A percentile compares a stretch with the other conserved stretches of the same genome.
Conservation (phyloP, 2,797 vertebrate species). For the Pseudochaenichthys georgianus region DNA sequence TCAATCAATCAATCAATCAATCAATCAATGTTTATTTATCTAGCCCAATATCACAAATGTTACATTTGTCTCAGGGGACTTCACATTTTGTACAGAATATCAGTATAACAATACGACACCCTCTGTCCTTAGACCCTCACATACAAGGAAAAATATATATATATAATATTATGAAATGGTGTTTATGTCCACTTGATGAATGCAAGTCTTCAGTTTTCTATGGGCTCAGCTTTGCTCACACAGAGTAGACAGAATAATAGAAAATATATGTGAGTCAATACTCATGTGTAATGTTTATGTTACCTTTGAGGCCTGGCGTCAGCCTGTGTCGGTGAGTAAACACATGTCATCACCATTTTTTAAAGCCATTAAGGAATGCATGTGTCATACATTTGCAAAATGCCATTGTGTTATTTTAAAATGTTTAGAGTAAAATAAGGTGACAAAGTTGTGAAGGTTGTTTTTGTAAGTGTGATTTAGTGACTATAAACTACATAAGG, state of each 20-base stretch:
- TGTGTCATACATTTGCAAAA: too few species aligned
- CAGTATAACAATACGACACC: too few species aligned
- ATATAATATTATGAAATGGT: neutral
- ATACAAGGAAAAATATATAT: too few species aligned
- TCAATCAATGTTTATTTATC: too few species aligned
- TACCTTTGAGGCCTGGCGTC: neutral
- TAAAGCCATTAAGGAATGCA: neutral
- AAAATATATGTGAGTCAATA: neutral
- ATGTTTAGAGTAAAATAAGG: neutral
- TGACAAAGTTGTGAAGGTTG: neutral
- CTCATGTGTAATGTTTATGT: neutral
- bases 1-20: too few species aligned
- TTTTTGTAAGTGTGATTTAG: slow-evolving; percentile 3
- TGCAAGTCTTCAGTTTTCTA: neutral
- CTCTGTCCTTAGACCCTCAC: too few species aligned
- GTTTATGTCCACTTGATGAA: neutral
- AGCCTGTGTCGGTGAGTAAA: neutral
- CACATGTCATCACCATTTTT: neutral
- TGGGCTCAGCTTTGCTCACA: neutral
- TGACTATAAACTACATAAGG: neutral
- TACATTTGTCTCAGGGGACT: too few species aligned
- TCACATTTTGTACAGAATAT: too few species aligned
- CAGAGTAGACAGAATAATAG: neutral
- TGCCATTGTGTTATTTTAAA: too few species aligned
- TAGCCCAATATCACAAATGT: too few species aligned